Percentiles rank a stretch among this genome's conserved stretches.
Conservation (phyloP, 2,113 vertebrate species). For the Charina bottae region DNA sequence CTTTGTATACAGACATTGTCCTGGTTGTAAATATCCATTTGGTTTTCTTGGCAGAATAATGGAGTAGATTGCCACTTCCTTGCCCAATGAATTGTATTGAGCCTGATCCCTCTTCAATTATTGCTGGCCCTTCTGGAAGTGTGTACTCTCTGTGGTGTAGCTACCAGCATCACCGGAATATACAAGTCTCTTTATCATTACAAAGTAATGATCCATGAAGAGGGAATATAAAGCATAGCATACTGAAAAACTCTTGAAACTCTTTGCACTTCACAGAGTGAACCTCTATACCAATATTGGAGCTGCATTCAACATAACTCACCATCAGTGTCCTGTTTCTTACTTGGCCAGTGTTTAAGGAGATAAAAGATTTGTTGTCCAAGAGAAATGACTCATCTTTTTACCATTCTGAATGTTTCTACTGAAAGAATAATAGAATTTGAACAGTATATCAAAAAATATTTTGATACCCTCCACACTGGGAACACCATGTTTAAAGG, state of each 20-base stretch:
- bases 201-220: neutral
- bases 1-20: neutral
- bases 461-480: neutral
- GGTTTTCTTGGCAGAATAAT: neutral
- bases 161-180: neutral
- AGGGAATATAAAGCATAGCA: neutral
- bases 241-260: neutral
- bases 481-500: slow-evolving; percentile 22
- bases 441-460: slow-evolving; percentile 6
- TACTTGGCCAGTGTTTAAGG: neutral
- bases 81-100: neutral
- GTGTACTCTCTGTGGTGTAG: neutral
- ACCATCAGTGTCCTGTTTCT: neutral
- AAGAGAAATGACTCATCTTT: slow-evolving; percentile 10
- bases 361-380: neutral
- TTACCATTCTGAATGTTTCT: neutral
- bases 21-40: neutral
- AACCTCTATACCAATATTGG: neutral
- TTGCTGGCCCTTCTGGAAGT: neutral
- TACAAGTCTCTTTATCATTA: neutral
- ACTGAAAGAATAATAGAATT: neutral
- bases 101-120: neutral
- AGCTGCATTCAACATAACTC: neutral
- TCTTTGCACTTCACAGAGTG: neutral
- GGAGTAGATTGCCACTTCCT: neutral